Evolutionary conservation across 2,888 invertebrate species (phyloP), one percentile per base, ranked within the genome.

Genomic region (Sylvicola cinctus): DNA sequence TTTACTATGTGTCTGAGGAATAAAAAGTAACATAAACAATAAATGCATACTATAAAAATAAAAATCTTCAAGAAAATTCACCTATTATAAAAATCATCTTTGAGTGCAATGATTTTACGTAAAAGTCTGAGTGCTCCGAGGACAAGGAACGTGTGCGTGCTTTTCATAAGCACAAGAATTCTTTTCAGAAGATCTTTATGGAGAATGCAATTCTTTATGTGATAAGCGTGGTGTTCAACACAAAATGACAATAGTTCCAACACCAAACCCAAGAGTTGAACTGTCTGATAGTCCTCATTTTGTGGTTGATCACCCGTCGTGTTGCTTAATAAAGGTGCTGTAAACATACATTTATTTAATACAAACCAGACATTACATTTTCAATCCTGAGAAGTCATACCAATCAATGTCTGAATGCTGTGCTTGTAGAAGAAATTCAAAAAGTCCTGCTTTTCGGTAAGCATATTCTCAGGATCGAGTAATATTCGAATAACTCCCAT

Each of bases 201-300:
- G 51, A 96, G 70, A 60, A 95, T 83, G 63, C 90, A 95, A 56
- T 91, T 91, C 59, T 95, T 93, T 60, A 96, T 93, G 65, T 96
- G 90, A 66, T 90, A 93, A 38, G 88, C 85, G 64, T 99, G 98
- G 65, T 98, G 96, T 58, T 98, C 96, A 32, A 98, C 91, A 62
- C 96, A 99, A 63, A 96, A 99, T 28, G 93, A 83, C 43, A 98
- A 64, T 46, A 99, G 67, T 58, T 98, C 96, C 47, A 99, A 62
- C 41, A 98, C 90, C 44, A 96, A 68, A 36, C 91, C 88, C 43
- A 95, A 64, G 42, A 96, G 67, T 63, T 96, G 95, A 44, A 95
- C 95, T 36, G 90, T 91, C 60, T 87, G 80, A 58, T 93, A 93
- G 60, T 96, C 95, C 60, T 96, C 96, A 53, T 77, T 79, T 41